These are phyloP conservation scores for Nomada ruficornis DNA, from an alignment of 2,888 invertebrate species.

Conservation along the genomic window DNA sequence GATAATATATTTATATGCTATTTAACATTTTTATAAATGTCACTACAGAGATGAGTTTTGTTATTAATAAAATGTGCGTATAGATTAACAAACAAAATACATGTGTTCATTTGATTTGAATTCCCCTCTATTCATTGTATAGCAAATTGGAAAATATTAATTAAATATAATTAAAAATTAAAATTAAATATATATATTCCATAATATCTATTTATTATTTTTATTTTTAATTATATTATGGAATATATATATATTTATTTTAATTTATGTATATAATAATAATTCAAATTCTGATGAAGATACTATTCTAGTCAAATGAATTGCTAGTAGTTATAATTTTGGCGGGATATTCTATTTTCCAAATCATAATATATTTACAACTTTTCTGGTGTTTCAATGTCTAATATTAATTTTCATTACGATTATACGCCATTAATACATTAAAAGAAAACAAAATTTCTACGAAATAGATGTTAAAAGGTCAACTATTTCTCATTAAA, in stretches of 20 bases:
- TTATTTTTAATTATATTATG: too few species aligned
- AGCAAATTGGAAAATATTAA: not conserved
- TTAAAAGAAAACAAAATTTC: not conserved
- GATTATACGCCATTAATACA: not conserved
- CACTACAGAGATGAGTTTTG: slow-evolving; percentile 51
- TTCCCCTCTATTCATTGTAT: not conserved
- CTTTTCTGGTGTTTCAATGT: not conserved
- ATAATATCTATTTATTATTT: too few species aligned
- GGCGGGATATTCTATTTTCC: not conserved
- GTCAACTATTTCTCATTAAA: not conserved
- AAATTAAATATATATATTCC: too few species aligned
- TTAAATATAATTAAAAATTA: too few species aligned
- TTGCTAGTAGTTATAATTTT: not conserved
- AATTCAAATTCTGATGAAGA: not conserved
- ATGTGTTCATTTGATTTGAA: not conserved
- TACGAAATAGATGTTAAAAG: not conserved
- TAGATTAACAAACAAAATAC: slow-evolving; percentile 15
- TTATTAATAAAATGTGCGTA: slow-evolving; percentile 49
- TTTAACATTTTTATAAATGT: slow-evolving; percentile 76
- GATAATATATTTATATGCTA: slow-evolving; percentile 75
- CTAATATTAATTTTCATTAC: not conserved
- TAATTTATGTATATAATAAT: not conserved
- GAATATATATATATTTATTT: too few species aligned
- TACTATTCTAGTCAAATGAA: not conserved
- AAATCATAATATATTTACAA: not conserved